phyloP scores from a whole-genome alignment of 2,113 vertebrate genomes.

The Cranoglanis bouderius region DNA sequence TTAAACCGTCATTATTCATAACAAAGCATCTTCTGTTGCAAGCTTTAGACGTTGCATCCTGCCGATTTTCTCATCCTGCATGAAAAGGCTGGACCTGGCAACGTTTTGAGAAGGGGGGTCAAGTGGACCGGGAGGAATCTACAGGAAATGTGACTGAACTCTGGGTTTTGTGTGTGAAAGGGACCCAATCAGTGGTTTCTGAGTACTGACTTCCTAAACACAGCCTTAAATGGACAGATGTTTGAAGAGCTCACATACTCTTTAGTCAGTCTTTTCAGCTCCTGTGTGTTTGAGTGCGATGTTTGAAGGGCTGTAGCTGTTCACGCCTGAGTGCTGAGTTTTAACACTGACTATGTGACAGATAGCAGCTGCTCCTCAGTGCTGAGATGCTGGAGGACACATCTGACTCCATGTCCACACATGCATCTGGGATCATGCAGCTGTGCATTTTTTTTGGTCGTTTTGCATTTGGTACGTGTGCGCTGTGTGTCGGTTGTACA shows the following conservation, averaged over 20 bases:
- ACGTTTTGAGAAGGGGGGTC: not conserved
- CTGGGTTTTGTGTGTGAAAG: not conserved
- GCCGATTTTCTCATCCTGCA: not conserved
- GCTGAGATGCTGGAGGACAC: not conserved
- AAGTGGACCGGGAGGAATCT: not conserved
- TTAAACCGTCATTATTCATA: not conserved
- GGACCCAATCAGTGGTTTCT: not conserved
- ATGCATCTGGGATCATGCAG: not conserved
- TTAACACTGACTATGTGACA: not conserved
- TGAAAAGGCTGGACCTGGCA: not conserved
- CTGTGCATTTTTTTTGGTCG: not conserved
- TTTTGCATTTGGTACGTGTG: constrained; percentile 7
- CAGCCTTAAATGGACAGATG: not conserved
- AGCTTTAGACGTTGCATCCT: not conserved
- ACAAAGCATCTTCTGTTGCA: not conserved
- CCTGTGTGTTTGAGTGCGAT: not conserved
- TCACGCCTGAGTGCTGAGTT: not conserved
- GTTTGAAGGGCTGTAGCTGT: not conserved
- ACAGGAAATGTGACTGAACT: not conserved
- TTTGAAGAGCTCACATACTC: not conserved
- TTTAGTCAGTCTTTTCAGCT: not conserved
- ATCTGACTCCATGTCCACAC: not conserved
- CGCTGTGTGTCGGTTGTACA: constrained; percentile 5
- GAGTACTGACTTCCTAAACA: not conserved
- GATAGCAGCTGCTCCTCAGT: not conserved